Conservation (phyloP, 2,888 invertebrate genomes). For the Euclidia mi region DNA sequence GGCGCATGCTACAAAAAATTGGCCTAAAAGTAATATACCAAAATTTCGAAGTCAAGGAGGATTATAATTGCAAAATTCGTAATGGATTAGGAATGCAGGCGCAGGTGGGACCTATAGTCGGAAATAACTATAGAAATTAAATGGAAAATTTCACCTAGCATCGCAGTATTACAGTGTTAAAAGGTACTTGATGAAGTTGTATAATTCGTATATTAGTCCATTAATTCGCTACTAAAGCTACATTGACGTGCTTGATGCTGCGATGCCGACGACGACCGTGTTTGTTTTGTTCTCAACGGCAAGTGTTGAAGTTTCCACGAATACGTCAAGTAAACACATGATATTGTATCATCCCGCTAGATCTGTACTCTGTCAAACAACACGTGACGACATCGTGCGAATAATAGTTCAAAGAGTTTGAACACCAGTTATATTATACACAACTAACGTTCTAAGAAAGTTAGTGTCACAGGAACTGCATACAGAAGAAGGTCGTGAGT, state of each 20-base stretch:
- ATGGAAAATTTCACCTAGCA: constrained; percentile 28
- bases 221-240: constrained; percentile 37
- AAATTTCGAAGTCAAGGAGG: no score
- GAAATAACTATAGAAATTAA: constrained; percentile 31
- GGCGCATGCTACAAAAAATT: no score
- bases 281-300: constrained; percentile 50
- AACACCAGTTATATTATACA: no score
- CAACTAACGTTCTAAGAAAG: no score
- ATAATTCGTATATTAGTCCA: constrained; percentile 53
- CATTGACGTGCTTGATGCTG: constrained; percentile 13
- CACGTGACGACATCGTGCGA: constrained; percentile 22
- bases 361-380: constrained; percentile 37
- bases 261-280: constrained; percentile 20
- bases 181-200: constrained; percentile 51
- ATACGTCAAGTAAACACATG: constrained; percentile 48
- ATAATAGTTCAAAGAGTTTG: background rate
- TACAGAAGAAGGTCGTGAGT: no score
- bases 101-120: constrained; percentile 35
- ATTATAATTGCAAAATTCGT: constrained; percentile 12
- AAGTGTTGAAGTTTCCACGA: constrained; percentile 50
- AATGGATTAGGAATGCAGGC: background rate
- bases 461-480: no score
- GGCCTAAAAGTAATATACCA: no score
- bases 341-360: constrained; percentile 42
- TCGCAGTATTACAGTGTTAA: constrained; percentile 47